These are phyloP conservation scores for Bufo gargarizans DNA, from an alignment of 2,113 vertebrate genomes.

Conservation along the genomic window DNA sequence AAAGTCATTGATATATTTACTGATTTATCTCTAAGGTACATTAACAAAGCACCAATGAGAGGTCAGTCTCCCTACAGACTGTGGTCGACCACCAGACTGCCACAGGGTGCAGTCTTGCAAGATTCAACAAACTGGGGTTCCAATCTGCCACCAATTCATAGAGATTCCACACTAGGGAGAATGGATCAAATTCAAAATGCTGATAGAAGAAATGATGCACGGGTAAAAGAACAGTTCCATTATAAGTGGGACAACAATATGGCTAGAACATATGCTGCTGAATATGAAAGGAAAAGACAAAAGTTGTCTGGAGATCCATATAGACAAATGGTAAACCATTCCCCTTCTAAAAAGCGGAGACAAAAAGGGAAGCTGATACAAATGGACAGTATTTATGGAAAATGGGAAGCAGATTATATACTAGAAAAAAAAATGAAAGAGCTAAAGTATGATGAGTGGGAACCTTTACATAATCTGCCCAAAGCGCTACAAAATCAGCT, in stretches of 20 bases:
- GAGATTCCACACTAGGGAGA: not conserved
- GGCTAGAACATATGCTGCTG: not conserved
- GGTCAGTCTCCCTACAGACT: not conserved
- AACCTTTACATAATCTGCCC: slow-evolving; percentile 15
- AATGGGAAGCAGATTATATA: slow-evolving; percentile 31
- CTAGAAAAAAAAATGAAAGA: slow-evolving; percentile 25
- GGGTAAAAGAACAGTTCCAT: not conserved
- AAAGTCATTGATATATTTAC: not conserved
- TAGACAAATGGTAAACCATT: not conserved
- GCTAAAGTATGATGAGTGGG: slow-evolving; percentile 15
- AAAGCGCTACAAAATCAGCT: slow-evolving; percentile 39
- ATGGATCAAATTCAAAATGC: slow-evolving; percentile 36
- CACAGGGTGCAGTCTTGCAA: slow-evolving; percentile 30
- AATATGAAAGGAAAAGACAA: slow-evolving; percentile 32
- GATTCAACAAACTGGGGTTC: slow-evolving; percentile 59
- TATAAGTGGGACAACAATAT: slow-evolving; percentile 23
- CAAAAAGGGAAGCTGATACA: slow-evolving; percentile 26
- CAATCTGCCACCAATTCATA: not conserved
- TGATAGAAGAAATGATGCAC: not conserved
- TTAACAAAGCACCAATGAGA: slow-evolving; percentile 15
- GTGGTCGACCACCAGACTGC: slow-evolving; percentile 19
- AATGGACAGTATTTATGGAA: slow-evolving; percentile 26
- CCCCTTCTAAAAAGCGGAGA: not conserved
- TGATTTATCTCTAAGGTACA: slow-evolving; percentile 32
- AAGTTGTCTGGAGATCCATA: slow-evolving; percentile 9